Conservation (phyloP, 2,797 vertebrate species). For the Zalophus californianus region DNA sequence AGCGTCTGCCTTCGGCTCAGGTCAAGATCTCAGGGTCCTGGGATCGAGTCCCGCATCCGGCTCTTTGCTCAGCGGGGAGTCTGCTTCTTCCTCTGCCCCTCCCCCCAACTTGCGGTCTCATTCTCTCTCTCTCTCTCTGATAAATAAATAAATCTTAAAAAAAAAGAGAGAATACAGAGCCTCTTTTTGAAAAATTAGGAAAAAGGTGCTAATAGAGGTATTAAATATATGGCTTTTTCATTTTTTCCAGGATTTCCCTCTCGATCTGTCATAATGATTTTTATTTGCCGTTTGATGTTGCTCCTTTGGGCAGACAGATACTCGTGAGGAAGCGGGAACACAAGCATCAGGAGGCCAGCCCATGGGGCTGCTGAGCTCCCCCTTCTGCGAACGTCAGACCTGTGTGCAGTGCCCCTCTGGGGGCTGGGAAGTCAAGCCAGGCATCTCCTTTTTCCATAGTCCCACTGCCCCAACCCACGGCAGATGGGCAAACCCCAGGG, state of each 20-base stretch:
- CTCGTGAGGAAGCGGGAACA: background rate
- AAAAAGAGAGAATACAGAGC: background rate
- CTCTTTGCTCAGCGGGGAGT: too few relatives aligned
- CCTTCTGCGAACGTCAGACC: background rate
- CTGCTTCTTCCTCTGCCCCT: too few relatives aligned
- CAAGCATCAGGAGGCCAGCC: background rate
- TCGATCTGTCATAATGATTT: background rate
- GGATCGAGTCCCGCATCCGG: too few relatives aligned
- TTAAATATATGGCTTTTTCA: background rate
- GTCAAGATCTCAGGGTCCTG: too few relatives aligned
- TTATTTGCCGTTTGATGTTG: background rate
- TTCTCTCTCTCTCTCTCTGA: too few relatives aligned
- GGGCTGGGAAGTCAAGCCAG: background rate
- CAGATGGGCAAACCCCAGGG: background rate
- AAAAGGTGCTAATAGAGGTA: background rate
- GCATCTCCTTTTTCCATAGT: background rate
- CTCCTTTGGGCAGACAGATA: background rate
- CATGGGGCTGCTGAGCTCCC: too few relatives aligned
- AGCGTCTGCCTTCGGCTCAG: too few relatives aligned
- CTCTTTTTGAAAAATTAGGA: background rate
- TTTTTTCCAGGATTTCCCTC: constrained; percentile 9
- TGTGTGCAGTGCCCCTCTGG: background rate
- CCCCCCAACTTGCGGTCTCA: too few relatives aligned
- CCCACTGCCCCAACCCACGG: background rate
- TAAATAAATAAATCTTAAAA: too few relatives aligned